Evolutionary conservation across 2,113 vertebrate species (phyloP).

Genomic region (Oncorhynchus nerka): DNA sequence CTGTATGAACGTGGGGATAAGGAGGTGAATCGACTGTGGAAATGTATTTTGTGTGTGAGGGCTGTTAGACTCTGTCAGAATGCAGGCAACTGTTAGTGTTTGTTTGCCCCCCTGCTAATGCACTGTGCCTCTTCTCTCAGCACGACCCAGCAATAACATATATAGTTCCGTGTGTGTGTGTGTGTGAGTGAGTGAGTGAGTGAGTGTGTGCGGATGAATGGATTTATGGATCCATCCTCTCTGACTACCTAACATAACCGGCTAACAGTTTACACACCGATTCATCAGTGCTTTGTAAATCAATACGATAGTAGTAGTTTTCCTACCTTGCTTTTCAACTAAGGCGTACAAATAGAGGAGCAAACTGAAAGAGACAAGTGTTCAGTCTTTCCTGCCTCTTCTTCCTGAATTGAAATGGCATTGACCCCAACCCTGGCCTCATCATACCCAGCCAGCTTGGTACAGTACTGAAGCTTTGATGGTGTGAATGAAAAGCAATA

Average conservation of each 20-base stretch:
- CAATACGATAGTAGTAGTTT: too few species aligned
- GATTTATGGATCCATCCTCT: background rate
- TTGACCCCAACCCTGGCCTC: background rate
- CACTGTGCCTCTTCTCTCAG: background rate
- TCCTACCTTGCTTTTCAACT: too few species aligned
- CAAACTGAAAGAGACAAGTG: background rate
- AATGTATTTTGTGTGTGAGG: constrained; percentile 1
- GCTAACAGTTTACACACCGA: background rate
- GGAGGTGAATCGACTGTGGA: too few species aligned
- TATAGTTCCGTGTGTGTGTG: background rate
- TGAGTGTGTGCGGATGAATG: background rate
- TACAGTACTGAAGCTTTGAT: background rate
- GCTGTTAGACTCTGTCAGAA: background rate
- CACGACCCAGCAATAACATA: background rate
- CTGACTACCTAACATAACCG: background rate
- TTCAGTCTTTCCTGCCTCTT: background rate
- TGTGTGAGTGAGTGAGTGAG: background rate
- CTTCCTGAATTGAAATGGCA: too few species aligned
- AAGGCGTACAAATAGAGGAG: background rate
- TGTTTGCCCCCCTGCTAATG: background rate
- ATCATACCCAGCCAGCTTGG: background rate
- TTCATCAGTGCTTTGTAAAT: background rate
- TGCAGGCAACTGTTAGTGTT: too few species aligned
- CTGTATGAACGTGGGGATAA: background rate
- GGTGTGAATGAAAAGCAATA: background rate